Conservation (phyloP, 2,888 invertebrate genomes). For the Coronaproctus castanopsis region DNA sequence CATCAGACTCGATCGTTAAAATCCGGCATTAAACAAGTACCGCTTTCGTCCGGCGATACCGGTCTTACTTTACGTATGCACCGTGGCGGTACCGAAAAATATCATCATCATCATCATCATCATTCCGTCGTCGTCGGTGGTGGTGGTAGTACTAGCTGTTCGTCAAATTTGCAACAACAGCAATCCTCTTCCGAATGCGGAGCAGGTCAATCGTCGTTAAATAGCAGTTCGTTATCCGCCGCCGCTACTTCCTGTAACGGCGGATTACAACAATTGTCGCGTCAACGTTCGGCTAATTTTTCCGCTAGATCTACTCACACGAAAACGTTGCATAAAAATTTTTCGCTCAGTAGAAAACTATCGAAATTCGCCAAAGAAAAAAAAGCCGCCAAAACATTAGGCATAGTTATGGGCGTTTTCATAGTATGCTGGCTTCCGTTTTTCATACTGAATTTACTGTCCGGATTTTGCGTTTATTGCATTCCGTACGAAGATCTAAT, state of each 20-base stretch:
- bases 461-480: slow-evolving; percentile 72
- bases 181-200: slow-evolving; percentile 2
- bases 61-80: slow-evolving; percentile 85
- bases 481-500: slow-evolving; percentile 64
- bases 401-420: slow-evolving; percentile 92
- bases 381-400: slow-evolving; percentile 90
- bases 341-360: slow-evolving; percentile 75
- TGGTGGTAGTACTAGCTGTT: background rate
- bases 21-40: slow-evolving; percentile 74
- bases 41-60: slow-evolving; percentile 71
- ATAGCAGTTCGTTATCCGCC: background rate
- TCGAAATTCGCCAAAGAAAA: slow-evolving; percentile 93
- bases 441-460: slow-evolving; percentile 80
- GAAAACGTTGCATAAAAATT: slow-evolving; percentile 60
- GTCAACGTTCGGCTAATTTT: slow-evolving; percentile 25
- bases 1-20: slow-evolving; percentile 77
- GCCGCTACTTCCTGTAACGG: slow-evolving; percentile 37
- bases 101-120: background rate
- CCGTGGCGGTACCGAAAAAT: slow-evolving; percentile 44
- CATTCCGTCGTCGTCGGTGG: background rate
- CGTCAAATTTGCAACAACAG: slow-evolving; percentile 13
- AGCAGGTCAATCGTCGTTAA: slow-evolving; percentile 6
- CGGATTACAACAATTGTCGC: slow-evolving; percentile 28
- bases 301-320: slow-evolving; percentile 25
- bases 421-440: slow-evolving; percentile 95